These are phyloP conservation scores for Lymantria dispar DNA, from an alignment of 2,888 invertebrate species.

Conservation along the genomic window DNA sequence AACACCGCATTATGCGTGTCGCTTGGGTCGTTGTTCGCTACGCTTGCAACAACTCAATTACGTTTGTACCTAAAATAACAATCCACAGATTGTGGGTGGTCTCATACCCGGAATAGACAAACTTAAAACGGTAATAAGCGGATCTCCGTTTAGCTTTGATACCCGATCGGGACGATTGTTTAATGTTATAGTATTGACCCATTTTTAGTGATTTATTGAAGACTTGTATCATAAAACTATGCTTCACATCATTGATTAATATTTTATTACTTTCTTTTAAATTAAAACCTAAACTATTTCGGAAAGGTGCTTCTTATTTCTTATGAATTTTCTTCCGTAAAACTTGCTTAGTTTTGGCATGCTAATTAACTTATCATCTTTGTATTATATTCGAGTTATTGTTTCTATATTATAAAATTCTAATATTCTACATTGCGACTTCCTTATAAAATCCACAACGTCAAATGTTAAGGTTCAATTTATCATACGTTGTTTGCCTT, in stretches of 20 bases:
- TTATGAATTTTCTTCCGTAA: no score
- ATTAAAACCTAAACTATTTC: background rate
- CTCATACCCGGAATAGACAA: slow-evolving; percentile 66
- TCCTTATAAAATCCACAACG: no score
- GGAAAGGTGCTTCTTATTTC: no score
- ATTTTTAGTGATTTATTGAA: slow-evolving; percentile 27
- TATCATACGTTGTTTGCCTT: no score
- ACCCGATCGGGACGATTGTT: slow-evolving; percentile 38
- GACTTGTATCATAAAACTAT: background rate
- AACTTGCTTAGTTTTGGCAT: no score
- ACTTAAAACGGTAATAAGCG: slow-evolving; percentile 54
- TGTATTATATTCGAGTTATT: no score
- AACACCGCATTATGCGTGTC: slow-evolving; percentile 66
- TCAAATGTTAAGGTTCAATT: no score
- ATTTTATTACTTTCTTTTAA: background rate
- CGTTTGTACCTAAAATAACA: slow-evolving; percentile 76
- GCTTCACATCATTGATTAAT: slow-evolving; percentile 11
- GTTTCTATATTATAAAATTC: no score
- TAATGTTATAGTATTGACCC: slow-evolving; percentile 30
- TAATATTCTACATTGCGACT: no score
- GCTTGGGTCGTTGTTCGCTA: slow-evolving; percentile 53
- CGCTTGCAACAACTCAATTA: slow-evolving; percentile 76
- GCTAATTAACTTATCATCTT: no score
- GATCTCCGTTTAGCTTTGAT: slow-evolving; percentile 47
- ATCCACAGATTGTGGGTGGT: slow-evolving; percentile 54